Conservation (phyloP, 2,888 invertebrate genomes). For the Zygothrica quintamaculata region DNA sequence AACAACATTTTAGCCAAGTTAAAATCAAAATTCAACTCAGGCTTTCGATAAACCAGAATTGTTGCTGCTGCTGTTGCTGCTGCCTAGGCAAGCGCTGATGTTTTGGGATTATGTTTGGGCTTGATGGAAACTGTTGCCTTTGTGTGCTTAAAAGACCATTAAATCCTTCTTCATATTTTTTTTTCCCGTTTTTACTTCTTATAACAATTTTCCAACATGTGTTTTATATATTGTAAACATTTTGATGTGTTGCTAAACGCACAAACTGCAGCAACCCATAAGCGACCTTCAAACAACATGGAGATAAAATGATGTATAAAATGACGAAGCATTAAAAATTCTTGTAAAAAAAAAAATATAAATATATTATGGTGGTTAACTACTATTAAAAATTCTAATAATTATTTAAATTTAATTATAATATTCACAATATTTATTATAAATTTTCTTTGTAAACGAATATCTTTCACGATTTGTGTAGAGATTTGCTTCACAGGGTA, state of each 20-base stretch:
- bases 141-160: constrained; percentile 61
- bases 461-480: no score
- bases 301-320: background rate
- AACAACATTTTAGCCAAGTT: constrained; percentile 20
- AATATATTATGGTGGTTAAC: no score
- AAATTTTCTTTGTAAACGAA: background rate
- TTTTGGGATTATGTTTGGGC: constrained; percentile 7
- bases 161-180: no score
- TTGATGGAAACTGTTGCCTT: constrained; percentile 9
- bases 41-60: constrained; percentile 23
- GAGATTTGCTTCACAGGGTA: no score
- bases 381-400: no score
- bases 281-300: background rate
- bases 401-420: no score
- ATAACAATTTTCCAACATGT: constrained; percentile 67
- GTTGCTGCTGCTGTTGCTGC: constrained; percentile 27
- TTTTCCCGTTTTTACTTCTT: no score
- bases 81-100: no score
- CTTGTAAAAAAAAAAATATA: no score
- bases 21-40: constrained; percentile 66
- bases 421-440: no score
- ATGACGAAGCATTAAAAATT: constrained; percentile 8
- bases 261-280: constrained; percentile 6
- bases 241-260: constrained; percentile 51
- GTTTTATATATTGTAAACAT: constrained; percentile 72